Evolutionary conservation across 2,113 vertebrate species (phyloP).

Genomic region (Felis catus): DNA sequence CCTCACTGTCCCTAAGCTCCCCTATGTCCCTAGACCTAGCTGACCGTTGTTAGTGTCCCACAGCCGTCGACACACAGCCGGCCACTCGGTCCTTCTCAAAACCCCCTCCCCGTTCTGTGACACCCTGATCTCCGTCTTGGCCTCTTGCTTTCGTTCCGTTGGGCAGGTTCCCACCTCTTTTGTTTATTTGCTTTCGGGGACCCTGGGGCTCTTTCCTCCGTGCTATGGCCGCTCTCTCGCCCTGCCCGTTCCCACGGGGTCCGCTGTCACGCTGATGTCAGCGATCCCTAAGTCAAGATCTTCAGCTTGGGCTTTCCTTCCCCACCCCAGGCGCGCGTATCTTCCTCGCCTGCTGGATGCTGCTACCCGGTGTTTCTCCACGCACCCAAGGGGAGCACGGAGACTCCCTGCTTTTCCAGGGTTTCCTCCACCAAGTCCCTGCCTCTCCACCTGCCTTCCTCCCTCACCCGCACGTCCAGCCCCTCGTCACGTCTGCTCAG

Average conservation of each 20-base stretch:
- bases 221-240: rapidly evolving
- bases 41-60: background rate
- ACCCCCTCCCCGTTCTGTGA: background rate
- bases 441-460: background rate
- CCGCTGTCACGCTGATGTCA: rapidly evolving
- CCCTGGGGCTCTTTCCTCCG: rapidly evolving
- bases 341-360: background rate
- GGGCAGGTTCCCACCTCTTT: background rate
- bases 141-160: background rate
- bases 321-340: rapidly evolving
- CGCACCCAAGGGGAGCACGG: background rate
- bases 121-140: rapidly evolving
- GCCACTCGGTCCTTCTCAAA: background rate
- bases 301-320: background rate
- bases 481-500: rapidly evolving
- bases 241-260: background rate
- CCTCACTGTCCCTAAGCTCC: background rate
- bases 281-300: background rate
- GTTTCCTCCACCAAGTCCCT: background rate
- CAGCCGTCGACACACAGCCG: background rate
- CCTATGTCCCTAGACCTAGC: background rate
- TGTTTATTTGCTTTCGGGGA: no score
- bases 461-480: rapidly evolving
- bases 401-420: background rate
- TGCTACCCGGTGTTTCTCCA: rapidly evolving